Evolutionary conservation across 1,140 invertebrate genomes (phyloP).

Genomic region (Wasmannia auropunctata): DNA sequence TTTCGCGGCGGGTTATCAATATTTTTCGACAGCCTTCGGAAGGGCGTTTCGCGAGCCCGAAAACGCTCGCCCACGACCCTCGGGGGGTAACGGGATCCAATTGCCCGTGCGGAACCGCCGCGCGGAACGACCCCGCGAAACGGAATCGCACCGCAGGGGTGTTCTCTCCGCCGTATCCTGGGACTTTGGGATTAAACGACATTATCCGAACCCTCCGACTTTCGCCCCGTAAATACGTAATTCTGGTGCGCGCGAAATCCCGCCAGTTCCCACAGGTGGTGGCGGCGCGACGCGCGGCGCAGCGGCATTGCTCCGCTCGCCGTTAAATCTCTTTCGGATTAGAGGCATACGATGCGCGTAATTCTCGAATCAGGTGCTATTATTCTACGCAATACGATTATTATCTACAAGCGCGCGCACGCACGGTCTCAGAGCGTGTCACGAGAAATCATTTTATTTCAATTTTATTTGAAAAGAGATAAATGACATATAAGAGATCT

Average conservation of each 20-base stretch:
- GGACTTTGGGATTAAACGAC: slow-evolving; percentile 78
- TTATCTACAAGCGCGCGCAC: not conserved
- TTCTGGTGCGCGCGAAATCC: slow-evolving; percentile 73
- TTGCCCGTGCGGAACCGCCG: slow-evolving; percentile 40
- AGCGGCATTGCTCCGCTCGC: slow-evolving; percentile 13
- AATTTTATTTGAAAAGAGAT: not conserved
- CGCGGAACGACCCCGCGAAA: slow-evolving; percentile 21
- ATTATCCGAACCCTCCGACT: slow-evolving; percentile 74
- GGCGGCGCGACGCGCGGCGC: not conserved
- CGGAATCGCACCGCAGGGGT: slow-evolving; percentile 55
- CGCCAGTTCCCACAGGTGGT: slow-evolving; percentile 60
- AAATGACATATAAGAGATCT: not conserved
- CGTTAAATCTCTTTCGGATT: slow-evolving; percentile 69
- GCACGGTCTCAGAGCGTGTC: too few species aligned
- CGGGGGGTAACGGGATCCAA: slow-evolving; percentile 43
- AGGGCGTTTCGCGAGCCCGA: not conserved
- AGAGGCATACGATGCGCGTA: slow-evolving; percentile 21
- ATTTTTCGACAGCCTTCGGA: slow-evolving; percentile 44
- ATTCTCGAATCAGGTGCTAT: slow-evolving; percentile 56
- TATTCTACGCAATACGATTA: slow-evolving; percentile 25
- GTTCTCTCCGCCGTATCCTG: slow-evolving; percentile 55
- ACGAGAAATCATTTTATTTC: not conserved
- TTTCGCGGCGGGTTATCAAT: slow-evolving; percentile 42
- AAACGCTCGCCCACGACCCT: slow-evolving; percentile 7
- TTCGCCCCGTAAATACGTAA: slow-evolving; percentile 82